Base-by-base conservation (phyloP, 2,797 vertebrate species). In the Eleutherodactylus coqui region DNA sequence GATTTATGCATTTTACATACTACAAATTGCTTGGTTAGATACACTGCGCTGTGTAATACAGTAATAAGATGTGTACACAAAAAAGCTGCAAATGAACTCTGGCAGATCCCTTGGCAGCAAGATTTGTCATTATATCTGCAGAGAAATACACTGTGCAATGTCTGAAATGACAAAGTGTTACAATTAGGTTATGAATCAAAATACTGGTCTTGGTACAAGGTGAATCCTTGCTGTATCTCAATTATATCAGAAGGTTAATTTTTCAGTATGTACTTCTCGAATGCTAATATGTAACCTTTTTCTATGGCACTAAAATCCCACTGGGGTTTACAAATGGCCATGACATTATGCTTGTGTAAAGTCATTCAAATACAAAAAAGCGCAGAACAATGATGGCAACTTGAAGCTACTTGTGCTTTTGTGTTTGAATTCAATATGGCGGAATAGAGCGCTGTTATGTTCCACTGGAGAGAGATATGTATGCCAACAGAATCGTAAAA, bases 1-100 rank as follows among this genome's bases (percentile, higher is more conserved):
- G 89, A 90, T 88, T 88, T 83, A 91, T 89, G 91, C 83, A 91
- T 91, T 90, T 89, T 38, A 83, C 86, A 88, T 91, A 89, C 90
- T 89, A 85, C 89, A 88, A 88, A 92, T 90, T 45, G 45, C 87
- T 82, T 79, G 87, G 86, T 64, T 75, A 82, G n/a, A 82, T 75
- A 84, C 88, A 89, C 90, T 89, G 84, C 7, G 83, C 75, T 80
- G 91, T 89, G 87, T 92, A 90, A 91, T 89, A 84, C 55, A 84
- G 89, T 88, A 91, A 88, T 86, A 83, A 29, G 91, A 92, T 86
- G 88, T 88, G 77, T 34, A 38, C 45, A 43, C 43, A 36, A 45
- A 84, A 70, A 84, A 84, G 47, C 77, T 83, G 67, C 13, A 88
- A 88, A 34, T 1, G 24, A 24, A 75, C 8, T 47, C 62, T 58